Conservation (phyloP, 2,797 vertebrate species). For the Columba guinea region DNA sequence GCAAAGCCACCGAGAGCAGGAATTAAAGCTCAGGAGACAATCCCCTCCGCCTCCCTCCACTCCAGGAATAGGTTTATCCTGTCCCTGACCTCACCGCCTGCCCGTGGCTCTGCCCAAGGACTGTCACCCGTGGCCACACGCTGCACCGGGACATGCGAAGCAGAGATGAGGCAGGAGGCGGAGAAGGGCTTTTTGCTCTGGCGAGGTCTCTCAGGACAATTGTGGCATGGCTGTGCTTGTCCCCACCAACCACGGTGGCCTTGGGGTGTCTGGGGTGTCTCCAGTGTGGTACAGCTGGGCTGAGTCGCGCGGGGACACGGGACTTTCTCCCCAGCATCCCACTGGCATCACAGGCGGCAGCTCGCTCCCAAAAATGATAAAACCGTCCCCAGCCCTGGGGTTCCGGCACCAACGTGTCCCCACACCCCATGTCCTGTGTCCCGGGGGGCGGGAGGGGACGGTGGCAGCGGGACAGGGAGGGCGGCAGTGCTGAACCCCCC, state of each 20-base stretch:
- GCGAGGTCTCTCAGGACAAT: too few species aligned
- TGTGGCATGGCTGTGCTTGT: too few species aligned
- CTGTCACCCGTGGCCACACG: too few species aligned
- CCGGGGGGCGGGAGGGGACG: neutral
- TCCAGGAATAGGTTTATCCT: constrained; percentile 57
- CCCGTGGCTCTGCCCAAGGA: neutral
- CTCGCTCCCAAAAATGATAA: rapidly evolving
- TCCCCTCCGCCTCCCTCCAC: neutral
- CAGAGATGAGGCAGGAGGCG: too few species aligned
- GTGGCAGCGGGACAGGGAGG: neutral
- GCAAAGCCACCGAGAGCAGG: neutral
- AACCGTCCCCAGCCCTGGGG: rapidly evolving
- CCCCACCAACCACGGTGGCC: too few species aligned
- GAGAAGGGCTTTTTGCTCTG: too few species aligned
- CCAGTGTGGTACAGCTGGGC: too few species aligned
- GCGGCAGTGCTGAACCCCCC: neutral
- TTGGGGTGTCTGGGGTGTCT: too few species aligned
- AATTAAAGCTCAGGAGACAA: constrained; percentile 35
- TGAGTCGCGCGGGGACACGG: too few species aligned
- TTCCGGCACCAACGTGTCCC: neutral
- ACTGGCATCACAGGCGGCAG: rapidly evolving
- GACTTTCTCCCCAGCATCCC: neutral
- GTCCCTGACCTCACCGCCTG: neutral
- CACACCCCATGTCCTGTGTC: neutral
- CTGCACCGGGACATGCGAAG: too few species aligned